Percentiles rank a stretch among this genome's conserved stretches.
Conservation (phyloP, 2,888 invertebrate genomes). For the Leptinotarsa rubiginosa region DNA sequence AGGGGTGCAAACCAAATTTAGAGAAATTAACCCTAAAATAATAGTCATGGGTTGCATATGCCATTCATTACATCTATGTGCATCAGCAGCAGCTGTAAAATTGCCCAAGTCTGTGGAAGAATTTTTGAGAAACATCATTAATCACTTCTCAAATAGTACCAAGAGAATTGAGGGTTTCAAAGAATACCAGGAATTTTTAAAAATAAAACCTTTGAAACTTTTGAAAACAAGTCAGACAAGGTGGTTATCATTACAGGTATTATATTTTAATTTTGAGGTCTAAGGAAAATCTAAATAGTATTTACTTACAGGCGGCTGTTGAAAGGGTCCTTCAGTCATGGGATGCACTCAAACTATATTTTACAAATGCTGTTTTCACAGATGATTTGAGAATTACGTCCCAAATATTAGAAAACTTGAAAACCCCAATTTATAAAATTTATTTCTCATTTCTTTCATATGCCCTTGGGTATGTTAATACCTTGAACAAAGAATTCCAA, state of each 20-base stretch:
- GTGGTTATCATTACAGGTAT: slow-evolving; percentile 34
- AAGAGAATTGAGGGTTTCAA: slow-evolving; percentile 25
- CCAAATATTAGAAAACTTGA: slow-evolving; percentile 19
- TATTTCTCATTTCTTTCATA: slow-evolving; percentile 35
- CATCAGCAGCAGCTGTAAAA: slow-evolving; percentile 33
- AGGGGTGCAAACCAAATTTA: neutral
- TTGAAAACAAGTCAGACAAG: slow-evolving; percentile 31
- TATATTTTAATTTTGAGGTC: no score
- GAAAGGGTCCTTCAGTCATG: slow-evolving; percentile 22
- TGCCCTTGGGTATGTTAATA: slow-evolving; percentile 20
- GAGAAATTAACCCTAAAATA: neutral
- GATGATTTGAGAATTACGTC: slow-evolving; percentile 23
- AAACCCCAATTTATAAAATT: slow-evolving; percentile 24
- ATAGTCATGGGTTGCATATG: slow-evolving; percentile 10
- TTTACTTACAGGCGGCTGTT: slow-evolving; percentile 29
- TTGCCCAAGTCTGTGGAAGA: slow-evolving; percentile 34
- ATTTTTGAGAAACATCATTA: slow-evolving; percentile 27
- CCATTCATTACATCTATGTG: slow-evolving; percentile 37
- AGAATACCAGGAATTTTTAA: slow-evolving; percentile 32
- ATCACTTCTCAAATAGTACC: slow-evolving; percentile 33
- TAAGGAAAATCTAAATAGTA: neutral
- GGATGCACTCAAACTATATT: slow-evolving; percentile 24
- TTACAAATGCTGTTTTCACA: slow-evolving; percentile 20
- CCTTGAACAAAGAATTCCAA: slow-evolving; percentile 31
- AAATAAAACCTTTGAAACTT: slow-evolving; percentile 33